Evolutionary conservation across 2,113 vertebrate species (phyloP).

Genomic region (Chrysochloris asiatica): DNA sequence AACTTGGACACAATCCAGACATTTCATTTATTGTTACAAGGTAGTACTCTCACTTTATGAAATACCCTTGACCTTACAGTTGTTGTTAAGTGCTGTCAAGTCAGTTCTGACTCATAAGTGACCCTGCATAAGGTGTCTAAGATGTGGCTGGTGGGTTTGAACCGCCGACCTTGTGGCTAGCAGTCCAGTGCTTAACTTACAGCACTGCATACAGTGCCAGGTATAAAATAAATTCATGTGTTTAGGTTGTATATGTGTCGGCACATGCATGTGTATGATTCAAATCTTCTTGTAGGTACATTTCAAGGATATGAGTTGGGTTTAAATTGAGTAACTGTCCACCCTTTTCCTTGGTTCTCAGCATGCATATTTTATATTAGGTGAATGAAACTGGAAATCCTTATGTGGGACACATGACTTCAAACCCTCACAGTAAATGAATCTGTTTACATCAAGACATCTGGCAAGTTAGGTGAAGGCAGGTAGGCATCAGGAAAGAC

Average conservation of each 20-base stretch:
- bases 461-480: not conserved
- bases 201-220: too few species aligned
- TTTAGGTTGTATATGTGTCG: not conserved
- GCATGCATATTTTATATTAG: not conserved
- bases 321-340: not conserved
- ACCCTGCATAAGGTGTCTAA: too few species aligned
- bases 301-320: not conserved
- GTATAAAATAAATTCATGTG: not conserved
- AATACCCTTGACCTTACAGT: not conserved
- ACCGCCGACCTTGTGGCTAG: too few species aligned
- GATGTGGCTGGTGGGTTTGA: too few species aligned
- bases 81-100: too few species aligned
- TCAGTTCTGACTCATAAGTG: too few species aligned
- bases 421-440: not conserved
- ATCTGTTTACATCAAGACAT: not conserved
- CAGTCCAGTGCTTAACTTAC: too few species aligned
- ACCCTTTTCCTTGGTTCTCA: not conserved
- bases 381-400: slow-evolving; percentile 16
- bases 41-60: not conserved
- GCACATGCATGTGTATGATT: not conserved
- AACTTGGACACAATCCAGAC: not conserved
- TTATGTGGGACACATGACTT: not conserved
- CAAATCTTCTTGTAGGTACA: too few species aligned
- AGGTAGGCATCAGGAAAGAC: not conserved
- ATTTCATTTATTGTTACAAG: not conserved